Percentiles rank a stretch among this genome's conserved stretches.
phyloP scores from a whole-genome alignment of 2,797 vertebrate species.

The Sciurus carolinensis region DNA sequence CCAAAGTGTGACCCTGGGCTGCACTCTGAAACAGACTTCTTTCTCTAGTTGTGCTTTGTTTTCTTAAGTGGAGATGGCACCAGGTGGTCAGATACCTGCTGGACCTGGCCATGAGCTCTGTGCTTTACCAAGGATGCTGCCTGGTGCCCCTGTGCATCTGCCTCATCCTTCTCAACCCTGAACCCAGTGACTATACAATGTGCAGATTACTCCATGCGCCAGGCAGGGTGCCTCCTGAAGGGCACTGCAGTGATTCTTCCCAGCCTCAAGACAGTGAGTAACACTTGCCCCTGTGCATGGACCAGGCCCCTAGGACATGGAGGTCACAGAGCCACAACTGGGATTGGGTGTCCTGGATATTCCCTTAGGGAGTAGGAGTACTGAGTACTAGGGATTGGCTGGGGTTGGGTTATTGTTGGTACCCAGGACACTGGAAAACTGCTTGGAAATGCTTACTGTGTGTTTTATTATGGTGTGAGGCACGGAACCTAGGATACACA shows the following conservation, averaged over 20 bases:
- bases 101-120: neutral
- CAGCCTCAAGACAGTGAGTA: too few species aligned
- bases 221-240: fast-evolving
- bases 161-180: neutral
- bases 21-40: neutral
- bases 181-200: neutral
- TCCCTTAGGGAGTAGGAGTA: neutral
- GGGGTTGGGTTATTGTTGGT: neutral
- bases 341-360: neutral
- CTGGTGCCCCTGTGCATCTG: neutral
- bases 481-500: fast-evolving
- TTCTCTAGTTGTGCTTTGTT: neutral
- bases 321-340: neutral
- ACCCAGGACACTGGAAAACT: fast-evolving
- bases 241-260: neutral
- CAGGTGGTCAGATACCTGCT: neutral
- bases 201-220: neutral
- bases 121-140: neutral
- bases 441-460: neutral
- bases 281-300: fast-evolving
- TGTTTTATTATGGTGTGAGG: neutral
- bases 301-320: neutral
- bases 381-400: fast-evolving
- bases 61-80: neutral
- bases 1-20: fast-evolving